phyloP scores from a whole-genome alignment of 2,113 vertebrate species.

The Pao palembangensis region DNA sequence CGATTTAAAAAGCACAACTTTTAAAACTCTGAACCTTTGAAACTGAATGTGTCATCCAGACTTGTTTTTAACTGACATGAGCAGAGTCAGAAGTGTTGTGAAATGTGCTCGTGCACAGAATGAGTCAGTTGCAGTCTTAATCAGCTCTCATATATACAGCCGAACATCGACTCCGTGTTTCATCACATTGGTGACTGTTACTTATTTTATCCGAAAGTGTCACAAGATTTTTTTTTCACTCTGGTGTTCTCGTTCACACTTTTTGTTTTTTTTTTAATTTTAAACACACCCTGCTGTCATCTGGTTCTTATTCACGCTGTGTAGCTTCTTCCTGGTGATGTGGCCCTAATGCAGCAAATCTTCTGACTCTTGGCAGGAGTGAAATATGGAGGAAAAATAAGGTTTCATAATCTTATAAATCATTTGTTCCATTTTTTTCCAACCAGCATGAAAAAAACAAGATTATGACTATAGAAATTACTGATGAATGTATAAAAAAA shows the following conservation, averaged over 20 bases:
- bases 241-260: background rate
- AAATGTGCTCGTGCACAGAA: background rate
- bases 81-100: slow-evolving; percentile 31
- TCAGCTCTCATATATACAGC: slow-evolving; percentile 22
- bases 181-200: background rate
- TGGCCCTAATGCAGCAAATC: background rate
- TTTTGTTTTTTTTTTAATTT: background rate
- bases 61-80: background rate
- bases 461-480: background rate
- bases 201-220: background rate
- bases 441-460: slow-evolving; percentile 9
- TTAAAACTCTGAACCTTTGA: too few species aligned
- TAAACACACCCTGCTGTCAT: slow-evolving; percentile 1
- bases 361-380: slow-evolving; percentile 10
- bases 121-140: slow-evolving; percentile 41
- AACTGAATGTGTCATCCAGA: too few species aligned
- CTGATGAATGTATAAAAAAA: background rate
- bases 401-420: background rate
- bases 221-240: background rate
- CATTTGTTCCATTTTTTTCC: background rate
- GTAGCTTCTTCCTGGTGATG: background rate
- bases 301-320: slow-evolving; percentile 1
- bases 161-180: slow-evolving; percentile 16
- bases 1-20: background rate
- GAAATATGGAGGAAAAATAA: slow-evolving; percentile 2